Conservation (phyloP, 1,140 invertebrate genomes). For the Fopius arisanus region DNA sequence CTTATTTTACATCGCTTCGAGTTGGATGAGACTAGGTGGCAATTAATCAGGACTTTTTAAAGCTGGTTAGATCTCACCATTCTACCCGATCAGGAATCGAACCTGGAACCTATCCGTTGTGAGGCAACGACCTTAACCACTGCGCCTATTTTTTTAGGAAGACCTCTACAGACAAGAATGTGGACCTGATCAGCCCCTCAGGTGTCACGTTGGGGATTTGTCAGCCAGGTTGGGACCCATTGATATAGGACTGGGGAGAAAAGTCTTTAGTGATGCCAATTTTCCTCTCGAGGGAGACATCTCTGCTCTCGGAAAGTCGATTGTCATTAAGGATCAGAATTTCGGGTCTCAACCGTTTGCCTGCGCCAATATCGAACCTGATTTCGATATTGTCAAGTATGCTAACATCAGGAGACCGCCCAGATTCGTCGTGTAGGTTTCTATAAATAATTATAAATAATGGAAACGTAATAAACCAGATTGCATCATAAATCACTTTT, state of each 20-base stretch:
- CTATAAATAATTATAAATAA: constrained; percentile 25
- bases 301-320: constrained; percentile 82
- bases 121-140: no score
- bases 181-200: constrained; percentile 82
- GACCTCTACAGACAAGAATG: constrained; percentile 89
- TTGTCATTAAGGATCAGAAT: constrained; percentile 84
- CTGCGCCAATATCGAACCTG: constrained; percentile 91
- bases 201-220: constrained; percentile 94
- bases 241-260: constrained; percentile 79
- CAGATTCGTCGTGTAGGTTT: constrained; percentile 84
- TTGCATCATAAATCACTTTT: no score
- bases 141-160: constrained; percentile 61
- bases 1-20: no score
- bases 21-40: no score
- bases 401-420: constrained; percentile 87
- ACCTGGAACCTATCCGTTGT: no score
- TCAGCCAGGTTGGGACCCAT: constrained; percentile 85
- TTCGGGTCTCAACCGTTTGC: constrained; percentile 77
- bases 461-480: no score
- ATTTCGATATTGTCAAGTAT: constrained; percentile 91
- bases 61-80: no score
- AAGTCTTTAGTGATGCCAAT: constrained; percentile 85
- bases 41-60: no score
- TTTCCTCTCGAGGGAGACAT: constrained; percentile 82
- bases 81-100: no score